Evolutionary conservation across 1,140 invertebrate genomes (phyloP).

Genomic region (Lordiphosa stackelbergi): DNA sequence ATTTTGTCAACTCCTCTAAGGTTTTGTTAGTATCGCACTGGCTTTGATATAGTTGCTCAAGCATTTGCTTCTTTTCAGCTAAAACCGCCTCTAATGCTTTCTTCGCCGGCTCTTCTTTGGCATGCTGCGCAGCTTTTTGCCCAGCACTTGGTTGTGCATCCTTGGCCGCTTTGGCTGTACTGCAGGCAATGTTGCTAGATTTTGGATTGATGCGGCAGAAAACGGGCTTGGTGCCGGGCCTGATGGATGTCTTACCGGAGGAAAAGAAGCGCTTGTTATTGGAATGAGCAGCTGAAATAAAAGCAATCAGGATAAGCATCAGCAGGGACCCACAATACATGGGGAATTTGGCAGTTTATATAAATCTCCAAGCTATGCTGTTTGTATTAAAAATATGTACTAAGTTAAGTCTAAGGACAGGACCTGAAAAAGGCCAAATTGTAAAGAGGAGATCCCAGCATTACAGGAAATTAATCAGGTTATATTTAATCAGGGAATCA

Average conservation of each 20-base stretch:
- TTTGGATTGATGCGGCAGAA: conserved; percentile 17
- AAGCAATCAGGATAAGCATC: conserved; percentile 20
- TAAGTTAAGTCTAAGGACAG: too few species aligned
- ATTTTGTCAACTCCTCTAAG: conserved; percentile 20
- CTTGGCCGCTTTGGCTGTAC: conserved; percentile 24
- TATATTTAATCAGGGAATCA: too few species aligned
- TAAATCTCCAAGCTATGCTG: conserved; percentile 19
- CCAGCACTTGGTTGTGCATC: conserved; percentile 21
- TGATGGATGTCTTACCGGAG: background rate
- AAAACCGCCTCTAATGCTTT: conserved; percentile 18
- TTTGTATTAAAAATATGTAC: background rate
- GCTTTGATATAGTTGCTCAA: conserved; percentile 16
- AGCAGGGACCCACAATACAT: conserved; percentile 31
- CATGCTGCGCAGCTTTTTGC: conserved; percentile 3
- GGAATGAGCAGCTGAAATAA: background rate
- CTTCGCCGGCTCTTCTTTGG: conserved; percentile 23
- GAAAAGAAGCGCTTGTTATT: background rate
- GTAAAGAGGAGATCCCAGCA: too few species aligned
- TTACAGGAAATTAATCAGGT: too few species aligned
- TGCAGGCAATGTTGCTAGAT: conserved; percentile 18
- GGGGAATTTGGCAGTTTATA: conserved; percentile 31
- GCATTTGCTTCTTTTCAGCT: conserved; percentile 23
- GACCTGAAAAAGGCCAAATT: too few species aligned
- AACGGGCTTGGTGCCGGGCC: background rate
- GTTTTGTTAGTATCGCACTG: conserved; percentile 6